A percentile compares a stretch with the other conserved stretches of the same genome.
Evolutionary conservation across 2,888 invertebrate species (phyloP).

Genomic region (Polymixis lichenea): DNA sequence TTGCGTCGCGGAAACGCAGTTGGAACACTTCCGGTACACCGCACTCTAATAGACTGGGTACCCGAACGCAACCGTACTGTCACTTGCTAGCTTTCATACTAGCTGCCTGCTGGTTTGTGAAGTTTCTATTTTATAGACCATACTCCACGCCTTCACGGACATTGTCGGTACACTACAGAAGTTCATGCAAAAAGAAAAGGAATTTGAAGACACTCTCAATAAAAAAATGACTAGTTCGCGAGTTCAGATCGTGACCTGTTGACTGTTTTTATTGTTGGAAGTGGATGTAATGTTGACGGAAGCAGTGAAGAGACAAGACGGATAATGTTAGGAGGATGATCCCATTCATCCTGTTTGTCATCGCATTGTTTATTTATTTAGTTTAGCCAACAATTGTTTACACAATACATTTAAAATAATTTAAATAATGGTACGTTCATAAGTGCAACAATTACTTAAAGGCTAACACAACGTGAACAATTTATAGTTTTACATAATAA

Average conservation of each 20-base stretch:
- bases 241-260: conserved; percentile 17
- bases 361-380: neutral
- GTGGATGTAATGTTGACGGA: neutral
- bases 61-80: conserved; percentile 14
- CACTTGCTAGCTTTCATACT: neutral
- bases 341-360: neutral
- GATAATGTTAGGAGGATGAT: neutral
- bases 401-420: no score
- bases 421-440: no score
- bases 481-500: no score
- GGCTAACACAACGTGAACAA: no score
- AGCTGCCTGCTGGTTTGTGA: neutral
- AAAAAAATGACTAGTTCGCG: neutral
- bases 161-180: neutral
- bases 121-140: neutral
- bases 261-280: conserved; percentile 6
- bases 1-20: conserved; percentile 73
- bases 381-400: no score
- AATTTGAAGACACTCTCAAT: neutral
- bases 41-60: conserved; percentile 20
- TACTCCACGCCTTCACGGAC: neutral
- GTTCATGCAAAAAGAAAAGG: neutral
- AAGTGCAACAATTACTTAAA: no score
- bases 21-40: conserved; percentile 73
- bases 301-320: neutral